A percentile compares a stretch with the other conserved stretches of the same genome.
Conservation (phyloP, 35 echinoderm and acorn worm genomes). For the Strongylocentrotus purpuratus region DNA sequence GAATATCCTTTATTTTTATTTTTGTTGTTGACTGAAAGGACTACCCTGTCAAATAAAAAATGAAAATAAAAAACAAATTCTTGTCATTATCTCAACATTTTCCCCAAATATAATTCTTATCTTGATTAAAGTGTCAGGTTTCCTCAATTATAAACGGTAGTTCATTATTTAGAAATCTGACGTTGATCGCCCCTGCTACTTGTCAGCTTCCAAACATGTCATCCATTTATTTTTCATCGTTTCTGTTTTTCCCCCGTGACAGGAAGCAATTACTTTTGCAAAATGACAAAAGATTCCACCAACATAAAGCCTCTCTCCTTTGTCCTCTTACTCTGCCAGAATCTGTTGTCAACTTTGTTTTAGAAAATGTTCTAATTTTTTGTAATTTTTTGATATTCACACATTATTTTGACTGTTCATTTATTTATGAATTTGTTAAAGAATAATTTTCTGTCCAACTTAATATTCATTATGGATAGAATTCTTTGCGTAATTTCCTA, state of each 20-base stretch:
- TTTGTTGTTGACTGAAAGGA: too few relatives aligned
- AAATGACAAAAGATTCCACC: not conserved
- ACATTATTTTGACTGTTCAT: too few relatives aligned
- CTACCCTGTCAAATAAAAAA: too few relatives aligned
- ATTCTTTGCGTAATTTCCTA: too few relatives aligned
- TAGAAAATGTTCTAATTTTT: too few relatives aligned
- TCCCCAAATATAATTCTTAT: not conserved
- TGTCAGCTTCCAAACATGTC: not conserved
- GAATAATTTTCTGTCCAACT: too few relatives aligned
- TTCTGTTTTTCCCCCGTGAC: not conserved
- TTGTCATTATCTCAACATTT: not conserved
- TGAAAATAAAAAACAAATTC: not conserved
- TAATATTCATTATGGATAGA: too few relatives aligned
- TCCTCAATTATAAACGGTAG: not conserved
- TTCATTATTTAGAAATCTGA: not conserved
- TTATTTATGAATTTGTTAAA: too few relatives aligned
- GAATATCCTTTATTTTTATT: too few relatives aligned
- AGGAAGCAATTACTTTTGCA: conserved; percentile 17
- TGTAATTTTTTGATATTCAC: too few relatives aligned
- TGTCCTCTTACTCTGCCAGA: not conserved
- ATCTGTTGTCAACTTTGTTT: not conserved
- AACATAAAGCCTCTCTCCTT: not conserved
- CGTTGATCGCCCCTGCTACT: not conserved
- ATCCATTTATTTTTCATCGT: not conserved
- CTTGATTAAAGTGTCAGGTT: not conserved